phyloP scores from a whole-genome alignment of 2,797 vertebrate genomes.

The Sylvilagus floridanus region DNA sequence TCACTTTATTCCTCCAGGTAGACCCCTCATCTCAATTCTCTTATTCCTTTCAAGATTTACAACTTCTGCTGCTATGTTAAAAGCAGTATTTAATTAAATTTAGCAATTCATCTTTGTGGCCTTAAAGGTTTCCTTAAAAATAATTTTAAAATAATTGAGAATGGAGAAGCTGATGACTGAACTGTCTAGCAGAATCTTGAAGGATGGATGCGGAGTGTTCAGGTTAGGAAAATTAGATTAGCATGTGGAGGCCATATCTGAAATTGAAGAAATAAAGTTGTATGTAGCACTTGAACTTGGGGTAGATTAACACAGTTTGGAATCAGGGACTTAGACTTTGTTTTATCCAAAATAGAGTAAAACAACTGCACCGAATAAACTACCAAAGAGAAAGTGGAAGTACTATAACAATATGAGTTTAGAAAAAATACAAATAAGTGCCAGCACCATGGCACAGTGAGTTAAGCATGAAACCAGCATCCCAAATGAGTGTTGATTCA shows the following conservation, averaged over 20 bases:
- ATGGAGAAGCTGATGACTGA: not conserved
- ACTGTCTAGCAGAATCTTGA: too few relatives aligned
- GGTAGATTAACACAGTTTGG: too few relatives aligned
- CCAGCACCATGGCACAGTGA: too few relatives aligned
- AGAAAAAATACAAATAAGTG: too few relatives aligned
- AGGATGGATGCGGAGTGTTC: not conserved
- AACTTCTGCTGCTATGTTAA: not conserved
- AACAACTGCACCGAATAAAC: too few relatives aligned
- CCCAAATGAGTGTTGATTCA: too few relatives aligned
- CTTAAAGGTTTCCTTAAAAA: not conserved
- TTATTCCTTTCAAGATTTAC: not conserved
- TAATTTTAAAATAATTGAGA: not conserved
- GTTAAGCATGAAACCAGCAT: too few relatives aligned
- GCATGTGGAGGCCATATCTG: accelerated
- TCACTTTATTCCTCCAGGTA: not conserved
- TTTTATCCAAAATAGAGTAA: too few relatives aligned
- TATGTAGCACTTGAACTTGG: not conserved
- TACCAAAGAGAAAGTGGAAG: too few relatives aligned
- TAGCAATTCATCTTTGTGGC: not conserved
- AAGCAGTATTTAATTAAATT: not conserved
- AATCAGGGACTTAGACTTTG: too few relatives aligned
- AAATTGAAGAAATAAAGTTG: not conserved
- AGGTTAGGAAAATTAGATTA: not conserved
- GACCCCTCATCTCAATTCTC: not conserved
- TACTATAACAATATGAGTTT: too few relatives aligned